Base-by-base conservation (phyloP, 2,888 invertebrate genomes). In the Maniola hyperantus region DNA sequence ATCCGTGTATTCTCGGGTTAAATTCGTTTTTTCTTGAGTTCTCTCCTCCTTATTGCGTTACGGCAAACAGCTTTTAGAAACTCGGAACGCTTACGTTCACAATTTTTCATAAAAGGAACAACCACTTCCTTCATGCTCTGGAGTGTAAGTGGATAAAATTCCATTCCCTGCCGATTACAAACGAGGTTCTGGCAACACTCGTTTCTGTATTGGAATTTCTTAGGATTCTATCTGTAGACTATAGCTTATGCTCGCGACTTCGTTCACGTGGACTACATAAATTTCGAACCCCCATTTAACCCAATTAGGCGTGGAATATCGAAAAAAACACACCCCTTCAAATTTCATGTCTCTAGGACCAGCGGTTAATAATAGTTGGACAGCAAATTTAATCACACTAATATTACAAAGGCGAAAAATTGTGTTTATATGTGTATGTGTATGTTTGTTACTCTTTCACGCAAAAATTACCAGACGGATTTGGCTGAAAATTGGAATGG, bases 1-100 rank as follows among this genome's bases (percentile, higher is more conserved):
- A 73, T 70, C 71, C 67, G 71, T 71, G 68, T 72, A 77, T 76
- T 73, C 72, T 76, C 74, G 66, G 74, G 72, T 76, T 69, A 71
- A 78, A 75, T 76, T 74, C 79, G 74, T 74, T 76, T 76, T 77
- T 78, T 75, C 68, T 69, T 69, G 73, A 75, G 75, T 78, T 84
- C 77, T 71, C 76, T 75, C 73, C 73, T 74, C 80, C 79, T 83
- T 82, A 81, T 83, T 80, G 76, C 74, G 80, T 84, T 83, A 82
- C 71, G 73, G 73, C n/a, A n/a, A 74, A 74, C 75, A 71, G 69
- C 71, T 74, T 76, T 79, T 77, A 77, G 76, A 77, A 77, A 80
- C 79, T 78, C 73, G 76, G 77, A 74, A 73, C 73, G 77, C 73
- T 78, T 79, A 77, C 78, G 79, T 76, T 78, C 76, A 80, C 83